These are phyloP conservation scores for Conomelus anceps DNA, from an alignment of 2,888 invertebrate genomes.

Conservation along the genomic window DNA sequence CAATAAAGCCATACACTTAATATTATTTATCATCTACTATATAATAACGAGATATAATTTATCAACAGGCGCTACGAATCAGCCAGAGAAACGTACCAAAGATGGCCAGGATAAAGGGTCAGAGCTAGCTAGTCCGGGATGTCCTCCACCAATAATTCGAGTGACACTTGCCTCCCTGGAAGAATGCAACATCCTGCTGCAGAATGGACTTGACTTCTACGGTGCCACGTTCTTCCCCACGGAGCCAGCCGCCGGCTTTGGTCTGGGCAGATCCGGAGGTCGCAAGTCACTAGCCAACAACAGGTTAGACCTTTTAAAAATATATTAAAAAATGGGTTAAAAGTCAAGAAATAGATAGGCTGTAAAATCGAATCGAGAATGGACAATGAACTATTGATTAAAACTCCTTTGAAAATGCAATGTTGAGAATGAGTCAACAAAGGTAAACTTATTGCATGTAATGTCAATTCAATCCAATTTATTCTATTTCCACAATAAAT, in stretches of 20 bases:
- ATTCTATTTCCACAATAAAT: too few relatives aligned
- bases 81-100: not conserved
- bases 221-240: slow-evolving; percentile 84
- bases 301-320: slow-evolving; percentile 18
- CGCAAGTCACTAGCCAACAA: slow-evolving; percentile 22
- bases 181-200: slow-evolving; percentile 68
- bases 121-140: slow-evolving; percentile 41
- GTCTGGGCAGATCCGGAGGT: slow-evolving; percentile 13
- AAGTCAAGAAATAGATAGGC: not conserved
- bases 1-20: too few relatives aligned
- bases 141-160: slow-evolving; percentile 54
- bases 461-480: too few relatives aligned
- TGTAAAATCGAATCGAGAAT: too few relatives aligned
- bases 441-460: too few relatives aligned
- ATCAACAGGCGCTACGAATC: not conserved
- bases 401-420: too few relatives aligned
- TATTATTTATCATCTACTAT: too few relatives aligned
- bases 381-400: too few relatives aligned
- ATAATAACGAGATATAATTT: not conserved
- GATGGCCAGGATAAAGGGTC: slow-evolving; percentile 42
- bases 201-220: slow-evolving; percentile 80
- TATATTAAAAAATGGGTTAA: not conserved
- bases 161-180: slow-evolving; percentile 69
- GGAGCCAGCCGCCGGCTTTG: slow-evolving; percentile 45
- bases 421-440: too few relatives aligned